Conservation (phyloP, 2,888 invertebrate genomes). For the Molorchus minor region DNA sequence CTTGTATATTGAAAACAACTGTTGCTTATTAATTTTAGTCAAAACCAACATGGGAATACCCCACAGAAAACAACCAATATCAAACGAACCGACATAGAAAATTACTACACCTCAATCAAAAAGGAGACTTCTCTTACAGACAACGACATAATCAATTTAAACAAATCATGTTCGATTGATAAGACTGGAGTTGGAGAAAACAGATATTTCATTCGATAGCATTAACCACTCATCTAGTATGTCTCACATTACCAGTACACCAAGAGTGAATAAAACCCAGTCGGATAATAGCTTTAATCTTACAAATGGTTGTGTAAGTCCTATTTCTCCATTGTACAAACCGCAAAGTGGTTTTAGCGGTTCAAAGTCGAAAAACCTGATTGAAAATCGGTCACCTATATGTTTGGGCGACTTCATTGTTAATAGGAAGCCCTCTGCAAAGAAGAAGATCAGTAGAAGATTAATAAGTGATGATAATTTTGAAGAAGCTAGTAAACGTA, state of each 20-base stretch:
- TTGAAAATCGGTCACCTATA: conserved; percentile 41
- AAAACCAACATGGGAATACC: conserved; percentile 25
- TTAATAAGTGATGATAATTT: conserved; percentile 2
- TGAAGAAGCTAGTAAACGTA: conserved; percentile 53
- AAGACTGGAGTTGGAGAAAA: neutral
- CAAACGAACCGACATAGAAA: conserved; percentile 12
- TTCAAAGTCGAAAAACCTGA: conserved; percentile 31
- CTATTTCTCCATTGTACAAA: conserved; percentile 53
- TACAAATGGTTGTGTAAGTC: conserved; percentile 44
- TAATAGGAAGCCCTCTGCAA: conserved; percentile 42
- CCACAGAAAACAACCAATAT: conserved; percentile 28
- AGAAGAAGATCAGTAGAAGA: conserved; percentile 45
- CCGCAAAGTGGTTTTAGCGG: conserved; percentile 39
- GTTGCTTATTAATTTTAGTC: conserved; percentile 28
- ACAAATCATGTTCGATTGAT: too few relatives aligned
- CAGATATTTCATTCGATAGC: neutral
- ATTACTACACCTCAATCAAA: neutral
- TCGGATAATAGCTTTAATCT: conserved; percentile 18
- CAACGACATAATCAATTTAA: neutral
- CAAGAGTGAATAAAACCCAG: conserved; percentile 36
- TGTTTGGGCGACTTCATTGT: conserved; percentile 60
- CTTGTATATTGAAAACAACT: neutral
- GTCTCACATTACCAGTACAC: conserved; percentile 39
- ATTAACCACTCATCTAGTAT: neutral
- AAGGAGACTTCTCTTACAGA: neutral